Base-by-base conservation (phyloP, 53 echinoderm and acorn worm species). In the Holothuria leucospilota region DNA sequence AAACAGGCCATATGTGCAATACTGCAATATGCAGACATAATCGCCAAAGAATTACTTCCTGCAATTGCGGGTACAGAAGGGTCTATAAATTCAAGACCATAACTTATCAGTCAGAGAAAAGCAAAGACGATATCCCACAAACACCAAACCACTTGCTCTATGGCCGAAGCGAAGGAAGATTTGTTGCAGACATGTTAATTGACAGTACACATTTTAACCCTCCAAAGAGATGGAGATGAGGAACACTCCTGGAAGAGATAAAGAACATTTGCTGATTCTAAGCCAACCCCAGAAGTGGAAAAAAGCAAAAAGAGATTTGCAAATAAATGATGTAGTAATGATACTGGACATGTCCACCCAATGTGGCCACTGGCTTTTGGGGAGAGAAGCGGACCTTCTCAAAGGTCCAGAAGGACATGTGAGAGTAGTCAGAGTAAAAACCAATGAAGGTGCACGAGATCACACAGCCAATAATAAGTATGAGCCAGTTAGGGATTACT, bases 61-160 rank as follows among this genome's bases (percentile, higher is more conserved):
- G 64, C 64, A 6, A 63, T 63, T 63, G 64, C 11, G n/a, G 64
- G 12, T 24, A 12, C 64, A n/a, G 64, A 80, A 27, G 81, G 59
- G 5, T 24, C 53, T 5, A 18, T 80, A 58, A 80, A 80, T 16
- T 80, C 39, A 40, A 30, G 81, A 59, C 81, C 81, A 58, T 80
- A 8, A 80, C 81, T 7, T 63, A 9, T 29, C 81, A 80, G 53
- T 26, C 81, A 5, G 81, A 56, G 8, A 58, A 53, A n/a, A 58
- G 4, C 15, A 80, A 80, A 16, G 81, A 80, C 53, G 81, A 25
- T 59, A 8, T 80, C 20, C 59, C 81, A 51, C 15, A 51, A 51
- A 80, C 56, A 18, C 81, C 81, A n/a, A 80, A 80, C 26, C 53
- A 56, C n/a, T 11, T 63, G 5, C 64, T 63, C 6, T 12, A 63